Percentiles rank a stretch among this genome's conserved stretches.
These are phyloP conservation scores for Nymphalis urticae DNA, from an alignment of 2,888 invertebrate genomes.

Conservation along the genomic window DNA sequence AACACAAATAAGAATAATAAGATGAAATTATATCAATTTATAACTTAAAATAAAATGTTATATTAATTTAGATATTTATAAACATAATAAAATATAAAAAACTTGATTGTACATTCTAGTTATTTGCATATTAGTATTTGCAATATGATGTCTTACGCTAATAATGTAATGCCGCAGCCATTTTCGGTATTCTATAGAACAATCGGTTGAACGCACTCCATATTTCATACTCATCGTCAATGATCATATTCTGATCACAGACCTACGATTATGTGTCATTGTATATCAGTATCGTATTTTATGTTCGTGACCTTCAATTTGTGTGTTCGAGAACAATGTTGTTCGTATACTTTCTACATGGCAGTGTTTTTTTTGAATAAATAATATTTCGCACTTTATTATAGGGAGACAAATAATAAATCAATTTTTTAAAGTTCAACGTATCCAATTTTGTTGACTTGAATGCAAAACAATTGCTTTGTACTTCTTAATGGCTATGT, in stretches of 20 bases:
- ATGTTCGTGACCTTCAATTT: slow-evolving; percentile 10
- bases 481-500: too few relatives aligned
- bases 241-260: slow-evolving; percentile 39
- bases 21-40: too few relatives aligned
- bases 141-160: too few relatives aligned
- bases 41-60: too few relatives aligned
- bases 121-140: background rate
- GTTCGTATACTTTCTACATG: too few relatives aligned
- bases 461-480: too few relatives aligned
- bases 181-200: slow-evolving; percentile 35
- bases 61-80: background rate
- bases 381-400: too few relatives aligned
- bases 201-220: slow-evolving; percentile 41
- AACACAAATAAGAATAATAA: too few relatives aligned
- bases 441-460: too few relatives aligned
- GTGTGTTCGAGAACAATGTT: background rate
- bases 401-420: too few relatives aligned
- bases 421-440: too few relatives aligned
- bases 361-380: too few relatives aligned
- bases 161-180: background rate
- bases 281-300: slow-evolving; percentile 13
- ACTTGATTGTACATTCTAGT: background rate
- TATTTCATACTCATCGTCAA: slow-evolving; percentile 12
- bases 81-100: background rate
- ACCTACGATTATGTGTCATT: slow-evolving; percentile 33